A percentile compares a stretch with the other conserved stretches of the same genome.
Conservation (phyloP, 2,113 vertebrate genomes). For the Origma solitaria region DNA sequence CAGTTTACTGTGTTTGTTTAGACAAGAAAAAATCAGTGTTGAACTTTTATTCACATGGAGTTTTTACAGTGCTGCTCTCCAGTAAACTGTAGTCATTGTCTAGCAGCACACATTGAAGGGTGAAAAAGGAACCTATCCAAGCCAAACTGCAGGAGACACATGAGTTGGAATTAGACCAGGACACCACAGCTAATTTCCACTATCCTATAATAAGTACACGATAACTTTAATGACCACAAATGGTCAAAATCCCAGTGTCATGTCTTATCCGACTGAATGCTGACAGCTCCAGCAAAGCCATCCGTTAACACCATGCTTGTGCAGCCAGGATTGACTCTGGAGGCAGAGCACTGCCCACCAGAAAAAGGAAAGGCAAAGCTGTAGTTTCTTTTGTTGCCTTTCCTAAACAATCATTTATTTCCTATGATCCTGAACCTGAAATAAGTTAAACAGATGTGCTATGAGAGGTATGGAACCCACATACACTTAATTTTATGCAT, state of each 20-base stretch:
- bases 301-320: background rate
- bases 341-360: background rate
- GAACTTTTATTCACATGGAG: background rate
- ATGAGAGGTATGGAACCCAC: background rate
- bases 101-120: background rate
- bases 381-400: background rate
- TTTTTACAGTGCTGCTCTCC: background rate
- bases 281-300: background rate
- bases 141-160: background rate
- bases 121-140: background rate
- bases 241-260: background rate
- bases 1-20: background rate
- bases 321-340: background rate
- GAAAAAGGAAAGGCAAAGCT: background rate
- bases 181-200: background rate
- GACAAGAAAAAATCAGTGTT: background rate
- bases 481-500: background rate
- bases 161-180: background rate
- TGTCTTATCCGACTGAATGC: background rate
- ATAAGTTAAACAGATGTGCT: background rate
- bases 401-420: background rate
- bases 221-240: conserved; percentile 28
- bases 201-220: background rate
- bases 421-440: background rate
- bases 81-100: background rate